Conservation (phyloP, 1,140 invertebrate genomes). For the Bradysia coprophila region DNA sequence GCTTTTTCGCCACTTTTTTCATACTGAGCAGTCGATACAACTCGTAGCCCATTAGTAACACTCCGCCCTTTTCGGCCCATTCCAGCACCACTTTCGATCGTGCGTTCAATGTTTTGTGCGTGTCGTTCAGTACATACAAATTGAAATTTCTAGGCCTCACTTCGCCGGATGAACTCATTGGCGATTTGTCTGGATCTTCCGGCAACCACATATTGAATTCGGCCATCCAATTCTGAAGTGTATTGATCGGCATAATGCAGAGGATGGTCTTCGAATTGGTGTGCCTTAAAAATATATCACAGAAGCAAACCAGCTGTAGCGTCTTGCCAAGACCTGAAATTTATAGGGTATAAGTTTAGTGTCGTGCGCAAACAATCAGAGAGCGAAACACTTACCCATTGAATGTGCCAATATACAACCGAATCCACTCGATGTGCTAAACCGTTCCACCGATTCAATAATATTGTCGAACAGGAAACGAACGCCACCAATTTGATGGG, state of each 20-base stretch:
- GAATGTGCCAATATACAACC: conserved; percentile 97
- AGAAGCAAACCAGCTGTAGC: conserved; percentile 88
- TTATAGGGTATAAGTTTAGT: no score
- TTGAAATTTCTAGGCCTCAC: conserved; percentile 63
- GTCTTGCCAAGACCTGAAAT: conserved; percentile 98
- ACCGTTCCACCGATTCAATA: conserved; percentile 77
- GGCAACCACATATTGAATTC: conserved; percentile 97
- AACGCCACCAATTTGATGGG: conserved; percentile 94
- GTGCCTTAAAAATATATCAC: conserved; percentile 84
- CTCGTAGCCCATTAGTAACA: conserved; percentile 95
- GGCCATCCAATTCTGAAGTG: conserved; percentile 93
- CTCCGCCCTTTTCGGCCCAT: conserved; percentile 79
- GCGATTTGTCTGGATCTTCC: conserved; percentile 28
- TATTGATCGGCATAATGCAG: conserved; percentile 98
- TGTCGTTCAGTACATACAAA: conserved; percentile 83
- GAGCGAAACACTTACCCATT: no score
- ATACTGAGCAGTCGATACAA: conserved; percentile 78
- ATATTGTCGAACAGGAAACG: conserved; percentile 94
- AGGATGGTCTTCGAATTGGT: conserved; percentile 78
- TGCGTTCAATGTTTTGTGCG: conserved; percentile 76
- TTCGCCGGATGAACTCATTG: conserved; percentile 33
- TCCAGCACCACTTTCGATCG: conserved; percentile 61
- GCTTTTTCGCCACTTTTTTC: conserved; percentile 35
- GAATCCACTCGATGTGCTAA: conserved; percentile 78
- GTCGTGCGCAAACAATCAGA: no score